Evolutionary conservation across 2,797 vertebrate genomes (phyloP).

Genomic region (Sandelia bainsii): DNA sequence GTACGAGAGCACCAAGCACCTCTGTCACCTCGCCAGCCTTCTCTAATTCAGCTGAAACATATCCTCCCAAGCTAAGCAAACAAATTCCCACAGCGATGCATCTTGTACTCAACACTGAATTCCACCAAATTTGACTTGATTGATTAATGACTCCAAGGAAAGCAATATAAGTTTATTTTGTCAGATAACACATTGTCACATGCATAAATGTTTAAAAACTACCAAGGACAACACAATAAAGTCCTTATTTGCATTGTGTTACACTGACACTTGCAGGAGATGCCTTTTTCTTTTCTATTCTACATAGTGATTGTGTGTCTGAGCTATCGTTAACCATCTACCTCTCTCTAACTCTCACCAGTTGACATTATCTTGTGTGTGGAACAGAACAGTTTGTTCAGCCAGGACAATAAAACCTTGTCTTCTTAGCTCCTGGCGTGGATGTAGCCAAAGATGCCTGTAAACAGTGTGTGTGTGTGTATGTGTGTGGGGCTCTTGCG

Average conservation of each 20-base stretch:
- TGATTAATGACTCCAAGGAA: constrained; percentile 39
- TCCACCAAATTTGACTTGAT: constrained; percentile 17
- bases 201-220: constrained; percentile 28
- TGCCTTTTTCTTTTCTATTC: background rate
- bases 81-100: constrained; percentile 39
- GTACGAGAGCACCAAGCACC: background rate
- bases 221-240: constrained; percentile 16
- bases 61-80: constrained; percentile 33
- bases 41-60: constrained; percentile 40
- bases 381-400: background rate
- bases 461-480: constrained; percentile 19
- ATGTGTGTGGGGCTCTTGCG: constrained; percentile 4
- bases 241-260: constrained; percentile 20
- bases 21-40: constrained; percentile 36
- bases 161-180: constrained; percentile 9
- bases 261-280: background rate
- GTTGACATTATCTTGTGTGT: constrained; percentile 28
- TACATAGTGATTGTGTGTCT: background rate
- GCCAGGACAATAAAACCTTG: constrained; percentile 19
- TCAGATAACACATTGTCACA: background rate
- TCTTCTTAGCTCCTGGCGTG: constrained; percentile 23
- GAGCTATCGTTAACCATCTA: background rate
- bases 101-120: constrained; percentile 47
- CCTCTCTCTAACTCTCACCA: background rate
- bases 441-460: constrained; percentile 22